phyloP scores from a whole-genome alignment of 2,797 vertebrate genomes.

The Lagodon rhomboides region DNA sequence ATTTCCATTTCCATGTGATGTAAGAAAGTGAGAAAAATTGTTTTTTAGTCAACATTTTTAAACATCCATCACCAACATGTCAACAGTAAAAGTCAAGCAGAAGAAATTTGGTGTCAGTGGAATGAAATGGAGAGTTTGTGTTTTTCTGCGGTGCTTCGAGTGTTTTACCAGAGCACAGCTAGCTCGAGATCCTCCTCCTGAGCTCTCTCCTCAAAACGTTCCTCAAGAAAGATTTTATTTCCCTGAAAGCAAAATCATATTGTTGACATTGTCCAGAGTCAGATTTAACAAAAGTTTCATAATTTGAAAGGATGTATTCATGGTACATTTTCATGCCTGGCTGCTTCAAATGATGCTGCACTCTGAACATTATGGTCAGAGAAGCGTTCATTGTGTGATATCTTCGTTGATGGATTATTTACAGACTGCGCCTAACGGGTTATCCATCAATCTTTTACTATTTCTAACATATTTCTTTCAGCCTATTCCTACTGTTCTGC shows the following conservation, averaged over 20 bases:
- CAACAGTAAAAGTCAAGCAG: neutral
- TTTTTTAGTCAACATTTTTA: neutral
- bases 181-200: neutral
- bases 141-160: neutral
- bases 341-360: conserved; percentile 3
- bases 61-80: neutral
- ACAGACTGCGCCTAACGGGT: conserved; percentile 10
- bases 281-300: neutral
- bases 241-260: conserved; percentile 4
- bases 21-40: neutral
- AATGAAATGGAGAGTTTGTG: neutral
- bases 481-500: conserved; percentile 15
- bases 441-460: conserved; percentile 1
- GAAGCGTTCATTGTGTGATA: conserved; percentile 3
- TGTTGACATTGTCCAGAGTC: neutral
- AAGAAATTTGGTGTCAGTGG: neutral
- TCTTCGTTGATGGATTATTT: conserved; percentile 12
- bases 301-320: neutral
- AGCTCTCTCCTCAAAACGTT: neutral
- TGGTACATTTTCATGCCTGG: neutral
- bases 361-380: neutral
- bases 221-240: neutral
- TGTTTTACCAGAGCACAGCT: conserved; percentile 6
- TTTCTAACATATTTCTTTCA: conserved; percentile 33
- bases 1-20: neutral